Percentiles rank a stretch among this genome's conserved stretches.
phyloP scores from a whole-genome alignment of 2,113 vertebrate genomes.

The Ptilorrhoa leucosticta region DNA sequence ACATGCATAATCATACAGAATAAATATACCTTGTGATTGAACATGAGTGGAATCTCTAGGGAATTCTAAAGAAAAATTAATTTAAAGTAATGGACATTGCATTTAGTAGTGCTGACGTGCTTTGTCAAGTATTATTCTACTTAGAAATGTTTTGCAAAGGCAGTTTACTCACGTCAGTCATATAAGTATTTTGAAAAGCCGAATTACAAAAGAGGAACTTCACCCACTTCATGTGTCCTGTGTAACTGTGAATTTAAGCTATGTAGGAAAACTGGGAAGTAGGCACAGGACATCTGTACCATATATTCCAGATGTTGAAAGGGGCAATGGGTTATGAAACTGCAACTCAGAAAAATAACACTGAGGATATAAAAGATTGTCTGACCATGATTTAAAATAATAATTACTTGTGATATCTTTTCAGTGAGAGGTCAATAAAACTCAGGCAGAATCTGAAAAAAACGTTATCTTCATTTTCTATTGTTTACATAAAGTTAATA shows the following conservation, averaged over 20 bases:
- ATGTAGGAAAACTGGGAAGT: background rate
- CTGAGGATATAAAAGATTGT: background rate
- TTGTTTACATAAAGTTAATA: background rate
- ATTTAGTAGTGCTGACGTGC: background rate
- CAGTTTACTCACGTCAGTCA: background rate
- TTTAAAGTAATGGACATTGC: background rate
- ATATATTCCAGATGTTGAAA: background rate
- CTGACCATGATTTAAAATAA: background rate
- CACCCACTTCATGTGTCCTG: background rate
- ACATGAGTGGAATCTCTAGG: background rate
- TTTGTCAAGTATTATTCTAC: background rate
- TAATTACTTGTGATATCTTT: background rate
- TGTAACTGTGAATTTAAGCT: background rate
- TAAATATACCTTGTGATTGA: background rate
- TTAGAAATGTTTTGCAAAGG: background rate
- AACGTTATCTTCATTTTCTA: background rate
- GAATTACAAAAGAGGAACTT: background rate
- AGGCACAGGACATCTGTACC: too few species aligned
- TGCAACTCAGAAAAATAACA: background rate
- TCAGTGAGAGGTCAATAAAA: background rate
- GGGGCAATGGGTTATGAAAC: fast-evolving
- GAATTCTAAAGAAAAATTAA: background rate
- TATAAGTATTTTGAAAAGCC: background rate
- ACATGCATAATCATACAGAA: background rate
- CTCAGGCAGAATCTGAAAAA: background rate